These are phyloP conservation scores for Axis porcinus DNA, from an alignment of 2,113 vertebrate species.

Conservation along the genomic window DNA sequence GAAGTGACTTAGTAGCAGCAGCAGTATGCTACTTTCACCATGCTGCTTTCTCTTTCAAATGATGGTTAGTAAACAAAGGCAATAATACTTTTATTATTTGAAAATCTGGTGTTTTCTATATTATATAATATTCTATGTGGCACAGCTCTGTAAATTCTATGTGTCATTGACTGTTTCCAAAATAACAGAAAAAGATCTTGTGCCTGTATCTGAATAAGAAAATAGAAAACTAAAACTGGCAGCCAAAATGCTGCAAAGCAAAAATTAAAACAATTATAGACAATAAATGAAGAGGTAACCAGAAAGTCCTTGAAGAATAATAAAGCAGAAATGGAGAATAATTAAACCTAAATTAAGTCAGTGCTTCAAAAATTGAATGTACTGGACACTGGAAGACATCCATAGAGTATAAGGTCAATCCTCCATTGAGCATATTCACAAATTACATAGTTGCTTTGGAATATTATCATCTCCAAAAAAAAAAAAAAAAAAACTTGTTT, in stretches of 20 bases:
- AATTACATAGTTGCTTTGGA: neutral
- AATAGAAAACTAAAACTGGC: neutral
- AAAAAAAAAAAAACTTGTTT: neutral
- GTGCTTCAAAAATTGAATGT: neutral
- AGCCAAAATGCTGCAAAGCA: neutral
- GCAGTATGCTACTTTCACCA: neutral
- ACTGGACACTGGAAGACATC: neutral
- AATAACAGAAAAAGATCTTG: neutral
- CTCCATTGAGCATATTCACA: neutral
- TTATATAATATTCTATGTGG: neutral
- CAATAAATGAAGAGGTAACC: neutral
- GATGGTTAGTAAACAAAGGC: neutral
- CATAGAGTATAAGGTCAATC: neutral
- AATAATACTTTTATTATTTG: neutral
- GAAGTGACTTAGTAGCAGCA: too few relatives aligned
- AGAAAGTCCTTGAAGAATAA: neutral
- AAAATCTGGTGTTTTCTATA: neutral
- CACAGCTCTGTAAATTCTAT: neutral
- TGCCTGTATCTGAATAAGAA: neutral
- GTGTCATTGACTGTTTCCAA: neutral
- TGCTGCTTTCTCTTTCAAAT: neutral
- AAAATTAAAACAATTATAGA: neutral
- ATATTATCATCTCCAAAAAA: neutral
- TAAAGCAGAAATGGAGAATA: neutral
- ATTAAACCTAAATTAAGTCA: neutral